Conservation (phyloP, 2,888 invertebrate species). For the Aphodius granarius region DNA sequence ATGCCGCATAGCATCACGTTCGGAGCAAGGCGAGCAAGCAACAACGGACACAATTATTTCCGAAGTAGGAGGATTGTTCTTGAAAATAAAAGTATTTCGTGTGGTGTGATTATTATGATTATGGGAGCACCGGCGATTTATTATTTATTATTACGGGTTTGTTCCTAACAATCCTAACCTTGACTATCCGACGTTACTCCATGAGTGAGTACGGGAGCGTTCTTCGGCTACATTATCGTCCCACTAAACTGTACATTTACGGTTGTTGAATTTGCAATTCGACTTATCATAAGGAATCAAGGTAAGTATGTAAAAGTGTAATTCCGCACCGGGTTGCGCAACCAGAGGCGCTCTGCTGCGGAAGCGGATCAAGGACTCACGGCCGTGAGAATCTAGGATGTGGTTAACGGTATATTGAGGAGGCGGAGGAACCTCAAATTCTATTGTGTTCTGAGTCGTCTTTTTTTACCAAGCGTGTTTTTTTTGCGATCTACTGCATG, state of each 20-base stretch:
- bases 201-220: not conserved
- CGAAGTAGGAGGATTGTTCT: not conserved
- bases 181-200: not conserved
- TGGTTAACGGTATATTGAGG: conserved; percentile 18
- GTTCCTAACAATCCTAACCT: not conserved
- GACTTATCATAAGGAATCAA: conserved; percentile 31
- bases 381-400: conserved; percentile 38
- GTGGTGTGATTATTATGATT: not conserved
- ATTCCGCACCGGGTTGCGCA: conserved; percentile 33
- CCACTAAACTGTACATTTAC: conserved; percentile 16
- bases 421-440: conserved; percentile 17
- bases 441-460: conserved; percentile 13
- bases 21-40: not conserved
- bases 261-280: conserved; percentile 27
- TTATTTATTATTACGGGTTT: not conserved
- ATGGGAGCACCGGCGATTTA: not conserved
- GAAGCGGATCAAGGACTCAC: conserved; percentile 39
- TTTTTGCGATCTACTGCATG: not conserved
- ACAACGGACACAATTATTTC: not conserved
- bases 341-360: conserved; percentile 29
- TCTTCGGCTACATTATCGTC: not conserved
- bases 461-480: not conserved
- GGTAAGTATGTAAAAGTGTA: conserved; percentile 35
- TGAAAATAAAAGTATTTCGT: not conserved
- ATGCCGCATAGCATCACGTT: not conserved